Evolutionary conservation across 2,888 invertebrate species (phyloP), one percentile per base, ranked within the genome.

Genomic region (Taenaris catops): DNA sequence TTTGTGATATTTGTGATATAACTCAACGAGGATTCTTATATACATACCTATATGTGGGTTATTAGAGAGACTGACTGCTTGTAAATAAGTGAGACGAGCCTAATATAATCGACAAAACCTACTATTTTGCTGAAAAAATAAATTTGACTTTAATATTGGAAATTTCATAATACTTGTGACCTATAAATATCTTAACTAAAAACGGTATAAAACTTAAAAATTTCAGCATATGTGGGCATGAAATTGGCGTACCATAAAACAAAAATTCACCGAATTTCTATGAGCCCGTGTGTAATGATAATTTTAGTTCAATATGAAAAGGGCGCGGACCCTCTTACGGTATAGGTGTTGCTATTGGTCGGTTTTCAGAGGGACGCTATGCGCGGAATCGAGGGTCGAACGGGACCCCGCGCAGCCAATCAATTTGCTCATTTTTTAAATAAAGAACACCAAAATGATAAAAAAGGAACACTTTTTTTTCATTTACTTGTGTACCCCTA

Each of bases 371-470:
- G 61, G 62, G 58, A 54, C 53, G 57, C 70, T 57, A 64, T 62
- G 72, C 68, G 35, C 36, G 34, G 25, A 26, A 21, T 24, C 41
- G 45, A 53, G 61, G 62, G 55, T 54, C 55, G 55, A 46, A 43
- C 48, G 55, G 46, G 38, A 40, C 45, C 51, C 53, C 64, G 76
- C 81, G 80, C 80, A 86, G 71, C 86, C 86, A 86, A 86, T 86
- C 81, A 83, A 84, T 86, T 79, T 72, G 53, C 76, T 63, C 54
- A 73, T 83, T 83, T 83, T 84, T 86, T 83, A 81, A 81, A 83
- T 83, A 83, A 79, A 76, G 72, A 10, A 5, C 18, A 27, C 4
- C 17, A 18, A 7, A 19, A 27, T 27, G 27, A 28, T 14, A 4
- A 14, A 14, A 2, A 14, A 14, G 14, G 5, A 21, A 8, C 21